Conservation (phyloP, 2,797 vertebrate genomes). For the Catharus ustulatus region DNA sequence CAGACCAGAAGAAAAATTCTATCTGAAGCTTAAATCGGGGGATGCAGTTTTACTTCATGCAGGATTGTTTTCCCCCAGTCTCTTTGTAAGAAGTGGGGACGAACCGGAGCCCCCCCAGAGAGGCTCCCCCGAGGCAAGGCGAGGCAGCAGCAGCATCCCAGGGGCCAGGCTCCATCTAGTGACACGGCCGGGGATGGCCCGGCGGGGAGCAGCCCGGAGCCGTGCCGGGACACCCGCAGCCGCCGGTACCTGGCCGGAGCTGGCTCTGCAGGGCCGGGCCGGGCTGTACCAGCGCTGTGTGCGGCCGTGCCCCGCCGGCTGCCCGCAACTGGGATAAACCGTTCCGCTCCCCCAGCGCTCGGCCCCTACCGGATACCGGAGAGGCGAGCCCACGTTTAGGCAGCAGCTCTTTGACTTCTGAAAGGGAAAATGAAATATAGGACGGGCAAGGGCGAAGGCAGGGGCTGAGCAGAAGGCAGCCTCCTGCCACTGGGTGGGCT, state of each 20-base stretch:
- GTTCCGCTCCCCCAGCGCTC: not conserved
- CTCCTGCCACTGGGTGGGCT: not conserved
- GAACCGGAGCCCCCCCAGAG: not conserved
- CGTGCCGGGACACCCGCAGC: not conserved
- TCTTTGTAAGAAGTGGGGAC: not conserved
- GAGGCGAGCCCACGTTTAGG: not conserved
- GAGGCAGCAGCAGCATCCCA: not conserved
- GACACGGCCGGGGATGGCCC: not conserved
- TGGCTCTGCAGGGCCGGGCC: not conserved
- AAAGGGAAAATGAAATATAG: not conserved
- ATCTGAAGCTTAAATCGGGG: not conserved
- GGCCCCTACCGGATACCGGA: no score
- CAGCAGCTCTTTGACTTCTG: not conserved
- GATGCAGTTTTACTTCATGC: not conserved
- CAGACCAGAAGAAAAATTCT: not conserved
- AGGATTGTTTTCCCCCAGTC: fast-evolving
- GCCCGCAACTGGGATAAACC: not conserved
- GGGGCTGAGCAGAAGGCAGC: not conserved
- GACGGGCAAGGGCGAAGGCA: not conserved
- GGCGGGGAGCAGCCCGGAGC: not conserved
- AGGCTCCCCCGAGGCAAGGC: not conserved
- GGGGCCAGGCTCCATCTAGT: slow-evolving; percentile 59
- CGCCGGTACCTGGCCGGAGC: not conserved
- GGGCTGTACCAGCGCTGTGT: not conserved
- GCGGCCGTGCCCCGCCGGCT: not conserved